phyloP scores from a whole-genome alignment of 2,797 vertebrate species.

The Chiroxiphia lanceolata region DNA sequence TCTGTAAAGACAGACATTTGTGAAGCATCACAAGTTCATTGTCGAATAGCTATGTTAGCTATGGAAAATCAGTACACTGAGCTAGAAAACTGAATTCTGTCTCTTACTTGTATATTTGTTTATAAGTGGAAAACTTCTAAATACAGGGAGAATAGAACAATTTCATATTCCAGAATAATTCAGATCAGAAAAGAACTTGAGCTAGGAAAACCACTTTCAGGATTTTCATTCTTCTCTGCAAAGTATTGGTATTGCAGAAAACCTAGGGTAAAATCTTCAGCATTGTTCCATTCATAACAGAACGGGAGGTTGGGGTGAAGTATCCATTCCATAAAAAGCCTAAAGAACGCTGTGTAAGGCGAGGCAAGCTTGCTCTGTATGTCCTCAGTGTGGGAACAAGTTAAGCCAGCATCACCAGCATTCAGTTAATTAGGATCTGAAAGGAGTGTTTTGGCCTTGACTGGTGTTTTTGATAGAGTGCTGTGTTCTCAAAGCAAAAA shows the following conservation, averaged over 20 bases:
- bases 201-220: background rate
- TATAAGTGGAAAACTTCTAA: background rate
- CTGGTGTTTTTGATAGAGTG: too few relatives aligned
- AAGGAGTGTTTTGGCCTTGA: too few relatives aligned
- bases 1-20: background rate
- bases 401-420: too few relatives aligned
- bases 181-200: background rate
- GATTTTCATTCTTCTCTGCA: background rate
- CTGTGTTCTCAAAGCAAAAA: too few relatives aligned
- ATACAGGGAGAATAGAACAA: background rate
- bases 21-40: background rate
- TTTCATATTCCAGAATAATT: background rate
- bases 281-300: background rate
- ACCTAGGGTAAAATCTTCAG: background rate
- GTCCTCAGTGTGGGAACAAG: background rate
- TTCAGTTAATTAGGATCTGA: too few relatives aligned
- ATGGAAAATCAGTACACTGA: background rate
- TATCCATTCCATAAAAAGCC: background rate
- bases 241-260: background rate
- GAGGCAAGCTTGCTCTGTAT: background rate
- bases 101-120: background rate
- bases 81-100: background rate
- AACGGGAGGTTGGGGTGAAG: background rate
- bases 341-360: background rate
- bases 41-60: background rate